phyloP scores from a whole-genome alignment of 2,797 vertebrate species.

The Chrosomus eos region DNA sequence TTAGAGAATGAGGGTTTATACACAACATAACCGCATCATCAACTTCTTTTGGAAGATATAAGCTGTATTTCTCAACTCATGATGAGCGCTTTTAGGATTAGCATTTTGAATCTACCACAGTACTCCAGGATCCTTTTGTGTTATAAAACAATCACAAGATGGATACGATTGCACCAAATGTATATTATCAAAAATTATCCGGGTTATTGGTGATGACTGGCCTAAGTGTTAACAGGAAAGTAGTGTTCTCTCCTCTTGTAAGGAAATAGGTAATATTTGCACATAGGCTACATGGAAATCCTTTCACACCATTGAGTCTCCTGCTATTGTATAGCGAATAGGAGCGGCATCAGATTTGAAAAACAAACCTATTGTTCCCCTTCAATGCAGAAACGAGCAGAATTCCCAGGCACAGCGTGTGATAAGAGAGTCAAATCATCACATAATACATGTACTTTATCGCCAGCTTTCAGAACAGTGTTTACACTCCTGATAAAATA shows the following conservation, averaged over 20 bases:
- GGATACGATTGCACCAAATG: not conserved
- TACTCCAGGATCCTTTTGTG: not conserved
- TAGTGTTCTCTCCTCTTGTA: not conserved
- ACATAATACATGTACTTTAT: slow-evolving; percentile 33
- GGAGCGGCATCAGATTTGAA: slow-evolving; percentile 45
- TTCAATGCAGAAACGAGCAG: slow-evolving; percentile 41
- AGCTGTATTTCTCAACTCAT: slow-evolving; percentile 64
- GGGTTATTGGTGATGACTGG: not conserved
- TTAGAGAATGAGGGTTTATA: slow-evolving; percentile 68
- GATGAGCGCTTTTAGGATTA: slow-evolving; percentile 56
- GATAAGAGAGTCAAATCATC: slow-evolving; percentile 58
- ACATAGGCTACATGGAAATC: not conserved
- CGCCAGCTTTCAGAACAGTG: slow-evolving; percentile 48
- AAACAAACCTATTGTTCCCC: slow-evolving; percentile 44
- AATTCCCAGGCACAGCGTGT: slow-evolving; percentile 3
- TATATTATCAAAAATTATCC: not conserved
- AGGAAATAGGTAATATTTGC: slow-evolving; percentile 10
- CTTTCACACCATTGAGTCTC: not conserved
- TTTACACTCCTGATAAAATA: slow-evolving; percentile 63
- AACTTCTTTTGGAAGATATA: slow-evolving; percentile 70
- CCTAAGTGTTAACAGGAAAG: not conserved
- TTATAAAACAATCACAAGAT: not conserved
- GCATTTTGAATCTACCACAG: slow-evolving; percentile 16
- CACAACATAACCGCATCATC: slow-evolving; percentile 70
- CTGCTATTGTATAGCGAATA: not conserved